phyloP scores from a whole-genome alignment of 2,797 vertebrate species.

The Vireo griseus region DNA sequence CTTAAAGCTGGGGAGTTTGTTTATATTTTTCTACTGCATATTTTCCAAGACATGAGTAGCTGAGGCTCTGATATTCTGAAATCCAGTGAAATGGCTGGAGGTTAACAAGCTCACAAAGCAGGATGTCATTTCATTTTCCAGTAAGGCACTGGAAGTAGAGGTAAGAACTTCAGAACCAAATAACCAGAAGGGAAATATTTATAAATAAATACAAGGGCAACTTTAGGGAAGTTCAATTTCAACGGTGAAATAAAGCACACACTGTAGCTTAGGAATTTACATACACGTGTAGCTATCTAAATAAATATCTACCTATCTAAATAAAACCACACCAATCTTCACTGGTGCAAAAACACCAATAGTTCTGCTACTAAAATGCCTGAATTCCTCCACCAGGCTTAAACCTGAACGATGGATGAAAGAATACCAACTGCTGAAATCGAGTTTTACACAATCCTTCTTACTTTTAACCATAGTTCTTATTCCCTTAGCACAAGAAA shows the following conservation, averaged over 20 bases:
- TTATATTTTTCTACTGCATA: background rate
- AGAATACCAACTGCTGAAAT: background rate
- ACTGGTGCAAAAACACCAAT: background rate
- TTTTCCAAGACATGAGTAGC: background rate
- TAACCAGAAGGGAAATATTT: background rate
- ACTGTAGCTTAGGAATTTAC: background rate
- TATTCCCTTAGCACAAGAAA: background rate
- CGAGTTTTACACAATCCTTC: background rate
- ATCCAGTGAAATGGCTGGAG: background rate
- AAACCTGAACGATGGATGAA: background rate
- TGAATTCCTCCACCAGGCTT: background rate
- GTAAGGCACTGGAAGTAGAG: background rate
- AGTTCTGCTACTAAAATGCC: background rate
- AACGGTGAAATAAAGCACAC: background rate
- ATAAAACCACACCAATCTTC: background rate
- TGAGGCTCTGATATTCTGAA: background rate
- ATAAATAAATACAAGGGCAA: background rate
- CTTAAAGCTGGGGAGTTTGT: background rate
- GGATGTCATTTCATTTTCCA: background rate
- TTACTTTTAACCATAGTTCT: background rate
- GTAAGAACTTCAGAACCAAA: background rate
- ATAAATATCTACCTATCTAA: background rate
- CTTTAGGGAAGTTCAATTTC: background rate
- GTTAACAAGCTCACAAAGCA: background rate
- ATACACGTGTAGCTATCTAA: rapidly evolving